Base-by-base conservation (phyloP, 92 coral and sea anemone genomes). In the Isaurus tuberculatus region DNA sequence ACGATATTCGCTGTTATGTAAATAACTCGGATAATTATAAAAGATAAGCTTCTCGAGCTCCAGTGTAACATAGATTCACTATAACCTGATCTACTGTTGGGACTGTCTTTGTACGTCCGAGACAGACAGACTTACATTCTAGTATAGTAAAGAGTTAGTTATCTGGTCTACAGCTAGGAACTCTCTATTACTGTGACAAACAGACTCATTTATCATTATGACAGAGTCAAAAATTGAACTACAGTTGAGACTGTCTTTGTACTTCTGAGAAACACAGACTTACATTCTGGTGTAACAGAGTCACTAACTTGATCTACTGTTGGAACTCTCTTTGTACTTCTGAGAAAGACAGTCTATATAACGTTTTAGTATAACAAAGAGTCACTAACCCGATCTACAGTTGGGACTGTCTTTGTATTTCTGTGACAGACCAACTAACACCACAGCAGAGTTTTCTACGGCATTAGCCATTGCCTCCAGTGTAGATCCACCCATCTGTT, bases 401-500 rank as follows among this genome's bases (percentile, higher is more conserved):
- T 92, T 92, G 4, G 94, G 86, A 80, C 97, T 92, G 80, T 92
- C 97, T 25, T 92, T 92, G 83, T 92, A 92, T 65, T 90, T 92
- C 91, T 92, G 97, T 4, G 97, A 92, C 55, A 92, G 90, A 85
- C 97, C 82, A 23, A 92, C 85, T 87, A 92, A 65, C 85, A 92
- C 97, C 27, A 92, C 97, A 51, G 86, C 70, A 20, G 97, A 86
- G 55, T 92, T 83, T 83, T 92, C 97, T 25, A 92, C 97, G 9
- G 97, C 97, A 2, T 34, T 73, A 31, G 97, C 97, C 97, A 92
- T 92, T 79, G 94, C 86, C 72, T 92, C 94, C 51, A 92, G 86
- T 4, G 97, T 92, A 55, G 97, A 92, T 58, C 97, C 97, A 9
- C 92, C 97, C 97, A 92, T 92, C 72, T 92, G 92, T 55, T 92